Base-by-base conservation (phyloP, 1,140 invertebrate genomes). In the Ceratosolen solmsi region DNA sequence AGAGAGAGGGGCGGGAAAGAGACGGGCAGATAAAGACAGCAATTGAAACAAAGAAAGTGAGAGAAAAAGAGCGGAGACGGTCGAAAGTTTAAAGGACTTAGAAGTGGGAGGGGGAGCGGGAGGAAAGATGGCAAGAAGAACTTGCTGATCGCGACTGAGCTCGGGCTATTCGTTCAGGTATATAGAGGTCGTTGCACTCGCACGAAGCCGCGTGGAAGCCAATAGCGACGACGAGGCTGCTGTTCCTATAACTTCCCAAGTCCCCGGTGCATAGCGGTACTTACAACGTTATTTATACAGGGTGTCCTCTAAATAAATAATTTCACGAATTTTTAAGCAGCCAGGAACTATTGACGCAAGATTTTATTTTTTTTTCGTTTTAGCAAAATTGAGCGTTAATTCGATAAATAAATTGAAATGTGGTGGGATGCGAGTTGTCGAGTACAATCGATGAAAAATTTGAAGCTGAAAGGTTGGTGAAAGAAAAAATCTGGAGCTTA, bases 161-260 rank as follows among this genome's bases (percentile, higher is more conserved):
- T 68, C 20, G 17, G 30, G 63, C 20, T 38, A 68, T n/a, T 27
- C 46, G 41, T 27, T 54, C 84, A 87, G 85, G 84, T 80, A 80
- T 49, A 82, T 84, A 85, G 87, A 88, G 87, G 87, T 86, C 87
- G 86, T 88, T 88, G 87, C 86, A 88, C 87, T 87, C 87, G 41
- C 73, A 71, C 63, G n/a, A n/a, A n/a, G 51, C 22, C 27, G 49
- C 65, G 11, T 49, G 25, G 22, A 25, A 49, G 20, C 20, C n/a
- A 17, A 71, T 27, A 2, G 1, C n/a, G 41, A 30, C n/a, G 11
- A 27, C 38, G 70, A 71, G 13, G 58, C 36, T 27, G 38, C 38
- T n/a, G 20, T n/a, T 38, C 68, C 73, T 72, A 54, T 71, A 54
- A 58, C 75, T 58, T 33, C 74, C 58, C 13, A 11, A 41, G 7